Conservation (phyloP, 1,140 invertebrate species). For the Mizuhopecten yessoensis region DNA sequence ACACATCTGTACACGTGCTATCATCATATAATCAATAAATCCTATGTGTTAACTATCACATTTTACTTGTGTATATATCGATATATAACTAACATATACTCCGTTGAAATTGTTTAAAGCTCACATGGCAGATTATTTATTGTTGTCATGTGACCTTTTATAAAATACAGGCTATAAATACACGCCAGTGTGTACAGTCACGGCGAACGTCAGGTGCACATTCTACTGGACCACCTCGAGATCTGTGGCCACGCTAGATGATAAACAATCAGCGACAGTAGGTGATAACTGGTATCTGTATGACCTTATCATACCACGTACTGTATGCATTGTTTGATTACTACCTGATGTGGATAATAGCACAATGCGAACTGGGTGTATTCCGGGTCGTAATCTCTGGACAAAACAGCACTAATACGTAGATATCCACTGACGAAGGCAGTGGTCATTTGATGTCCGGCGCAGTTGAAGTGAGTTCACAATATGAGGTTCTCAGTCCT, state of each 20-base stretch:
- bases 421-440: not conserved
- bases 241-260: not conserved
- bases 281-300: not conserved
- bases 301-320: not conserved
- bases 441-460: not conserved
- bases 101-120: not conserved
- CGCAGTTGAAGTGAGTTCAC: slow-evolving; percentile 4
- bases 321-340: not conserved
- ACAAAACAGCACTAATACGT: not conserved
- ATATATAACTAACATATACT: not conserved
- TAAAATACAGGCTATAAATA: too few relatives aligned
- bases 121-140: not conserved
- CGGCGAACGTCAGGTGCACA: not conserved
- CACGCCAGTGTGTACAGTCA: not conserved
- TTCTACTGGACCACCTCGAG: not conserved
- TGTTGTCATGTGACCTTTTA: slow-evolving; percentile 29
- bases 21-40: too few relatives aligned
- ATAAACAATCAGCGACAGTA: not conserved
- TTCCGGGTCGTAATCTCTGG: not conserved
- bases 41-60: too few relatives aligned
- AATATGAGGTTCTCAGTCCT: slow-evolving; percentile 1
- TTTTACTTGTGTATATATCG: not conserved
- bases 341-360: not conserved
- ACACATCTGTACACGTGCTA: too few relatives aligned
- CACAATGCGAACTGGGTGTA: not conserved